These are phyloP conservation scores for Panagrolaimus sp. DNA, from an alignment of 1,140 invertebrate genomes.

Conservation along the genomic window DNA sequence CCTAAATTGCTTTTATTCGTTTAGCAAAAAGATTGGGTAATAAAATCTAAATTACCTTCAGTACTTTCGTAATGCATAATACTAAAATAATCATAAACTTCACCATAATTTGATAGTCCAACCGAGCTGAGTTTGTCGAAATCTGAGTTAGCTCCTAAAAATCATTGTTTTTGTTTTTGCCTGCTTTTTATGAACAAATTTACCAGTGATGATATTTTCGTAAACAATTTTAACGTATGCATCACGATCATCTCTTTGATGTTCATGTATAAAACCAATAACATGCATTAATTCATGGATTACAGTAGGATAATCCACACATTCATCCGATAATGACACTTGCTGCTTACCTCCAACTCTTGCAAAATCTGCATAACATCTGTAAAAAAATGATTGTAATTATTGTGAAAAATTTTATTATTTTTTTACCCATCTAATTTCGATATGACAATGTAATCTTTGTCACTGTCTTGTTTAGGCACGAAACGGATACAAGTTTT, in stretches of 20 bases:
- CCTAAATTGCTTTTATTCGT: conserved; percentile 10
- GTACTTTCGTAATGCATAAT: conserved; percentile 54
- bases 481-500: conserved; percentile 59
- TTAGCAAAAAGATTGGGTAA: too few relatives aligned
- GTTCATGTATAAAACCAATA: conserved; percentile 59
- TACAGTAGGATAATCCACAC: conserved; percentile 57
- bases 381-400: conserved; percentile 16
- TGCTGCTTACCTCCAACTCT: conserved; percentile 57
- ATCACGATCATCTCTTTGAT: conserved; percentile 58
- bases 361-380: conserved; percentile 58
- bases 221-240: conserved; percentile 50
- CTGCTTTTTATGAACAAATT: background rate
- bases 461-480: conserved; percentile 50
- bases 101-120: conserved; percentile 56
- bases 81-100: conserved; percentile 56
- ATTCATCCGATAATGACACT: conserved; percentile 58
- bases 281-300: conserved; percentile 59
- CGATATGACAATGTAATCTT: conserved; percentile 55
- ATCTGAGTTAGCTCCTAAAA: conserved; percentile 56
- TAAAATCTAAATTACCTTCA: conserved; percentile 34
- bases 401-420: background rate
- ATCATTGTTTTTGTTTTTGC: background rate
- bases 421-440: conserved; percentile 52
- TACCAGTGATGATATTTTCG: conserved; percentile 54
- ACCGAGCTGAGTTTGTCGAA: conserved; percentile 54